Conservation (phyloP, 2,888 invertebrate genomes). For the Spicauda simplicius region DNA sequence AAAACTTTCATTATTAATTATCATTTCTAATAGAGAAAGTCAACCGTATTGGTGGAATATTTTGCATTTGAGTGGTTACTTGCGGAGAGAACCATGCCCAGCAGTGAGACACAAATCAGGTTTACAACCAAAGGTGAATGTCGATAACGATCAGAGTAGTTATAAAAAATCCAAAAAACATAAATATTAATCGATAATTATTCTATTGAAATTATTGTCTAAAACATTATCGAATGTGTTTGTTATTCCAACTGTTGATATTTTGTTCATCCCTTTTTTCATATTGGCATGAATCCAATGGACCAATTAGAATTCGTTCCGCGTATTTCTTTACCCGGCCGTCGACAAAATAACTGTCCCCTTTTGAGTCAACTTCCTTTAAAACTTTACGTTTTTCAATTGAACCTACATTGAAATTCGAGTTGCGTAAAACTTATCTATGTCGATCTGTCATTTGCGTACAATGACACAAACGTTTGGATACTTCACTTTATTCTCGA, state of each 20-base stretch:
- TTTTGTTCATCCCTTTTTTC: neutral
- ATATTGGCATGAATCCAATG: slow-evolving; percentile 8
- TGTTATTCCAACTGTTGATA: neutral
- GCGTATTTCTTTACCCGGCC: slow-evolving; percentile 18
- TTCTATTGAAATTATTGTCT: no score
- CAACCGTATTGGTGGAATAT: no score
- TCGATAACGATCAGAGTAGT: no score
- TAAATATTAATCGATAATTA: no score
- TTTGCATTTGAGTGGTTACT: no score
- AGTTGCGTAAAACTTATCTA: slow-evolving; percentile 25
- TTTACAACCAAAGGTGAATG: no score
- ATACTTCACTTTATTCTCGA: neutral
- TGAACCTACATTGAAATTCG: slow-evolving; percentile 21
- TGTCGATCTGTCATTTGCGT: slow-evolving; percentile 30
- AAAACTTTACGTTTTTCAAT: slow-evolving; percentile 1
- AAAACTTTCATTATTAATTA: no score
- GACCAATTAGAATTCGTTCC: slow-evolving; percentile 14
- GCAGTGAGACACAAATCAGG: no score
- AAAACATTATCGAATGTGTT: no score
- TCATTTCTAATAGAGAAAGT: no score
- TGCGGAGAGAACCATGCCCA: no score
- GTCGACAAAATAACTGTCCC: slow-evolving; percentile 27
- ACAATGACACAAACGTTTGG: slow-evolving; percentile 14
- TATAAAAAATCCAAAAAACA: no score
- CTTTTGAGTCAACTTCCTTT: slow-evolving; percentile 31